phyloP scores from a whole-genome alignment of 2,797 vertebrate genomes.

The Rhyacichthys aspro region DNA sequence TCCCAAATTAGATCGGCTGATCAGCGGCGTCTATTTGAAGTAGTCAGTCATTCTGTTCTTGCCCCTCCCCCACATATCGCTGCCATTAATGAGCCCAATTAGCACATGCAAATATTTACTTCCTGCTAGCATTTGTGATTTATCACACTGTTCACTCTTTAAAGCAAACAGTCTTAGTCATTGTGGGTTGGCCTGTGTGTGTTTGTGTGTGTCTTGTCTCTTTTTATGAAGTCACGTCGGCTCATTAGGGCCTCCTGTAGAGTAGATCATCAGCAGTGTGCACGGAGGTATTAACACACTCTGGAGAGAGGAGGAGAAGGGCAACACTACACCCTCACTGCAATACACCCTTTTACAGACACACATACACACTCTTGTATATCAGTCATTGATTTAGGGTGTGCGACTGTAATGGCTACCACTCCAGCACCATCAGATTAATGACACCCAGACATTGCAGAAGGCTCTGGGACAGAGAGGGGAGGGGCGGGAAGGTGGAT shows the following conservation, averaged over 20 bases:
- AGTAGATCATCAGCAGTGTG: constrained; percentile 65
- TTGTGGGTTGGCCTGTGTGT: constrained; percentile 17
- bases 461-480: constrained; percentile 32
- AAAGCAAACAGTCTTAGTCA: constrained; percentile 57
- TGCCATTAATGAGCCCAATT: constrained; percentile 82
- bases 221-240: constrained; percentile 49
- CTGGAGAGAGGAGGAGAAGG: constrained; percentile 40
- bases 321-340: constrained; percentile 39
- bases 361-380: constrained; percentile 35
- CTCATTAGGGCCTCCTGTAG: constrained; percentile 71
- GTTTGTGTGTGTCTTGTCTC: constrained; percentile 27
- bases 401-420: constrained; percentile 68
- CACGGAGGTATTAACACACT: constrained; percentile 52
- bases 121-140: constrained; percentile 74
- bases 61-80: constrained; percentile 52
- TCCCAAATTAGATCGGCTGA: constrained; percentile 72
- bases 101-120: constrained; percentile 83
- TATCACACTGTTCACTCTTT: constrained; percentile 69
- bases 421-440: constrained; percentile 71
- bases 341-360: constrained; percentile 31
- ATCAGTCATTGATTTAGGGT: constrained; percentile 70
- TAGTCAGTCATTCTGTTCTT: constrained; percentile 53
- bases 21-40: constrained; percentile 70
- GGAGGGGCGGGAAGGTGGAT: constrained; percentile 21
- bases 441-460: constrained; percentile 63